These are phyloP conservation scores for Brachionus paranguensis DNA, from an alignment of 1,140 invertebrate species.

Conservation along the genomic window DNA sequence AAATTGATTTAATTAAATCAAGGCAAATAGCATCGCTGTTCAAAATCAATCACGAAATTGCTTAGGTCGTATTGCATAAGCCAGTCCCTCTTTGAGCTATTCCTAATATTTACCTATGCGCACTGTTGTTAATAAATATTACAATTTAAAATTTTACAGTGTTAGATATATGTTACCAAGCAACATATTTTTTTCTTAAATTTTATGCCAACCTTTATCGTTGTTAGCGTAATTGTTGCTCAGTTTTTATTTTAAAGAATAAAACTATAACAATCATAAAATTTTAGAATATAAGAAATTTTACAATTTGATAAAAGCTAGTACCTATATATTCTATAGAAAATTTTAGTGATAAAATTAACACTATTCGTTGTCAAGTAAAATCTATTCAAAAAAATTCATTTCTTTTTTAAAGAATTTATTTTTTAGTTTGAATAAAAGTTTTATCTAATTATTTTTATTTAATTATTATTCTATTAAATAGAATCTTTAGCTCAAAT, in stretches of 20 bases:
- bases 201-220: not conserved
- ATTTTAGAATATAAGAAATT: not conserved
- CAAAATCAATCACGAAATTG: not conserved
- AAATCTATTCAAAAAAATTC: not conserved
- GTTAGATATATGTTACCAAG: constrained; percentile 5
- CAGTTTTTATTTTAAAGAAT: not conserved
- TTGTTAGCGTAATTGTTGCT: constrained; percentile 25
- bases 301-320: not conserved
- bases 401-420: not conserved
- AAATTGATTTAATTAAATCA: not conserved
- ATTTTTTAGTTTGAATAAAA: not conserved
- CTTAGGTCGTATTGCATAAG: not conserved
- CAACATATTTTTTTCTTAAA: not conserved
- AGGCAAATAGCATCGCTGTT: not conserved
- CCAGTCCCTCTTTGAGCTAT: not conserved
- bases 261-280: not conserved
- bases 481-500: constrained; percentile 38
- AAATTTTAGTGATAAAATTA: not conserved
- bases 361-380: not conserved
- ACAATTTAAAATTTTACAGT: not conserved
- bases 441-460: not conserved
- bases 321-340: not conserved
- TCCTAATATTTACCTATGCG: constrained; percentile 1
- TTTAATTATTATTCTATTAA: not conserved
- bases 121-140: constrained; percentile 20